These are phyloP conservation scores for Dryoscopus gambensis DNA, from an alignment of 2,113 vertebrate species.

Conservation along the genomic window DNA sequence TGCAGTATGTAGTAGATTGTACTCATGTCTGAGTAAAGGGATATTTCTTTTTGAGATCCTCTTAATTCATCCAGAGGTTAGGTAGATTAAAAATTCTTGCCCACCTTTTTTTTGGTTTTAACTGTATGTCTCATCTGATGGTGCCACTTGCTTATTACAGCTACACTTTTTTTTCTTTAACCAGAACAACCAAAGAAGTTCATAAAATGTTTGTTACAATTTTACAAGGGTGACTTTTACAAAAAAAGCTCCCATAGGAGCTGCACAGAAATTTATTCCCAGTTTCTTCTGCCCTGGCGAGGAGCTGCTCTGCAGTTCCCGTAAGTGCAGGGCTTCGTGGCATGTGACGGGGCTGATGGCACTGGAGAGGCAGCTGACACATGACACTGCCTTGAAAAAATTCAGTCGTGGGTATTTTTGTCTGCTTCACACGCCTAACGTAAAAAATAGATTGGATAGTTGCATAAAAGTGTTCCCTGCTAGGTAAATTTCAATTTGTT, in stretches of 20 bases:
- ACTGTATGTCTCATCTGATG: neutral
- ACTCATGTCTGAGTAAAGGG: neutral
- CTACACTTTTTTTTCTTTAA: neutral
- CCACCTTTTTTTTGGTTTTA: neutral
- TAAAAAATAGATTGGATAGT: neutral
- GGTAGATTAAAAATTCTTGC: neutral
- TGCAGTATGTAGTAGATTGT: neutral
- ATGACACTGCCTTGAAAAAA: neutral
- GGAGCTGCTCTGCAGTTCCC: neutral
- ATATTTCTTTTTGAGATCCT: neutral
- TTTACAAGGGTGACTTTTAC: neutral
- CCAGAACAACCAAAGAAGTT: neutral
- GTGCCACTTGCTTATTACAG: neutral
- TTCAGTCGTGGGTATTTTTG: neutral
- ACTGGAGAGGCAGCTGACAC: neutral
- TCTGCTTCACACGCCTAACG: neutral
- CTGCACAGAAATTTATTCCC: neutral
- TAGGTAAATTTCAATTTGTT: neutral
- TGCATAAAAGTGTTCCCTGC: neutral
- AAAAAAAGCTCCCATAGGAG: neutral
- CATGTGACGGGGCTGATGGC: neutral
- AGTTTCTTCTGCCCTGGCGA: neutral
- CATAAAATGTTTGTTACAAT: neutral
- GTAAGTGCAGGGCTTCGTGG: fast-evolving
- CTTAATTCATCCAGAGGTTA: neutral